Evolutionary conservation across 1,140 invertebrate species (phyloP).

Genomic region (Phenacoccus solenopsis): DNA sequence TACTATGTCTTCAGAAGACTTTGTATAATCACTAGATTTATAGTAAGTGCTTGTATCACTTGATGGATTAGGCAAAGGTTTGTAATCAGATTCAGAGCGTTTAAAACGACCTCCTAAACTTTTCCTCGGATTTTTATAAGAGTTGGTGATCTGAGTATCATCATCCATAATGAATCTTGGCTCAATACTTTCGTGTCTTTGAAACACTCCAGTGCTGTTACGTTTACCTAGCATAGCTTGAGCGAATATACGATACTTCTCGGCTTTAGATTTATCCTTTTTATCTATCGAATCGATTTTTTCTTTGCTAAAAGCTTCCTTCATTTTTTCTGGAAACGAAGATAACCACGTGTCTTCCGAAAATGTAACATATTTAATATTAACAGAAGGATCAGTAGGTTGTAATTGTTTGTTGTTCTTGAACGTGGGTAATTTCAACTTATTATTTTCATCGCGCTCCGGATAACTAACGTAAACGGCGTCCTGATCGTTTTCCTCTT

Average conservation of each 20-base stretch:
- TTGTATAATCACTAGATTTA: no score
- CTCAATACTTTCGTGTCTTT: background rate
- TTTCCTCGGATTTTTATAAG: background rate
- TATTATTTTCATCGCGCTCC: background rate
- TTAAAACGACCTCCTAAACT: background rate
- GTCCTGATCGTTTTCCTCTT: background rate
- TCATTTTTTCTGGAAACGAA: background rate
- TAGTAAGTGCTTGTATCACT: no score
- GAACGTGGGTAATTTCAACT: background rate
- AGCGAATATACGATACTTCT: background rate
- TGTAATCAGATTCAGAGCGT: no score
- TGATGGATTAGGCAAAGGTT: background rate
- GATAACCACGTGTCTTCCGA: background rate
- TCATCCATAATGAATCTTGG: background rate
- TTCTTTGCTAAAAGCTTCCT: background rate
- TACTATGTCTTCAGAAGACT: no score
- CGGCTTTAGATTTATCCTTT: background rate
- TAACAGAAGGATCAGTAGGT: background rate
- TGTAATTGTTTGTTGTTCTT: background rate
- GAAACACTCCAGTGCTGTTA: background rate
- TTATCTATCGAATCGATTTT: background rate
- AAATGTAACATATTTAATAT: background rate
- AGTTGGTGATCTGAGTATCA: background rate
- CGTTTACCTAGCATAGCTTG: background rate
- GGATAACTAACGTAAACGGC: background rate